These are phyloP conservation scores for Drosophila kambysellisi DNA, from an alignment of 2,888 invertebrate genomes.

Conservation along the genomic window DNA sequence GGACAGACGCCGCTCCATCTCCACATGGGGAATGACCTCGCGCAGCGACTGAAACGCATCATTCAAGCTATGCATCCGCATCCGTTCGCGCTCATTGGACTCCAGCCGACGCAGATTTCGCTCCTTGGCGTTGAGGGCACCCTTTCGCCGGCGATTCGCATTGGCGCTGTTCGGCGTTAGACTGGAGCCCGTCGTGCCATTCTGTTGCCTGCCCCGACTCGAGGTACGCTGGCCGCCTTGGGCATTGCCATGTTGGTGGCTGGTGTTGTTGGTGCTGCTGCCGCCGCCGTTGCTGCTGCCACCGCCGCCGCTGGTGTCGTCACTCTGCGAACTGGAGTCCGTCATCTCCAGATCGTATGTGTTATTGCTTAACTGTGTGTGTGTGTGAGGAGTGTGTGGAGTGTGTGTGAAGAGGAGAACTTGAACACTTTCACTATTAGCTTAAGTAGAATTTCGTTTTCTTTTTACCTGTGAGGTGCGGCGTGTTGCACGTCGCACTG, in stretches of 20 bases:
- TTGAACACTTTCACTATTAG: neutral
- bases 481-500: constrained; percentile 81
- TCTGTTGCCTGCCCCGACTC: constrained; percentile 78
- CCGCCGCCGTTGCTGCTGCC: constrained; percentile 84
- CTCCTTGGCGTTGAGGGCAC: constrained; percentile 92
- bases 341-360: constrained; percentile 85
- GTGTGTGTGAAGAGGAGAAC: neutral
- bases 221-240: constrained; percentile 66
- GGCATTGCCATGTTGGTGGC: constrained; percentile 42
- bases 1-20: constrained; percentile 92
- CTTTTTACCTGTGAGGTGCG: constrained; percentile 82
- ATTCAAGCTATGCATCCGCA: constrained; percentile 96
- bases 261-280: constrained; percentile 70
- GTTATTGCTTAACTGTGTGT: constrained; percentile 80
- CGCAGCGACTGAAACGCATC: constrained; percentile 95
- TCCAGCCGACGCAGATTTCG: constrained; percentile 94
- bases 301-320: constrained; percentile 85
- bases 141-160: constrained; percentile 88
- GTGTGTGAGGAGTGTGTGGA: neutral
- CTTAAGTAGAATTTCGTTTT: neutral
- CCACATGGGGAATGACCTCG: constrained; percentile 94
- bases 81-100: constrained; percentile 95
- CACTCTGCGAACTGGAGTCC: constrained; percentile 85
- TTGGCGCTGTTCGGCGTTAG: constrained; percentile 39
- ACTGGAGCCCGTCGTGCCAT: constrained; percentile 13